These are phyloP conservation scores for Phallusia fumigata DNA, from an alignment of 23 tunicate genomes.

Conservation along the genomic window DNA sequence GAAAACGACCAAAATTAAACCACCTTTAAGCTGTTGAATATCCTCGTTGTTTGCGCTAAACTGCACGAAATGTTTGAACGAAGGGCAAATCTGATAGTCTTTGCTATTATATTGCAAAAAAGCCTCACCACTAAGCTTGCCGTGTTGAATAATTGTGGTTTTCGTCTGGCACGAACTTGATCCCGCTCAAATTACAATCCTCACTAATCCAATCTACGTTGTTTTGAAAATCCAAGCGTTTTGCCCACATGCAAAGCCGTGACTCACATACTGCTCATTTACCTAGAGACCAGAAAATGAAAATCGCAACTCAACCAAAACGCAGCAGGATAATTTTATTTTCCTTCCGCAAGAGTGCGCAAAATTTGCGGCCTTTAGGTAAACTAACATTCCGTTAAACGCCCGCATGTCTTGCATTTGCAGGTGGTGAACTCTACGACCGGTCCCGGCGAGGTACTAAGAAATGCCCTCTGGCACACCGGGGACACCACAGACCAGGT, in stretches of 20 bases:
- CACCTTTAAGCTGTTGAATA: background rate
- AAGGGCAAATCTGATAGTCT: background rate
- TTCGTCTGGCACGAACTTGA: background rate
- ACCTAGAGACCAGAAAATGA: background rate
- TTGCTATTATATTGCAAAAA: background rate
- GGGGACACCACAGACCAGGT: conserved; percentile 90
- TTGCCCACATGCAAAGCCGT: background rate
- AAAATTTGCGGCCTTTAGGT: background rate
- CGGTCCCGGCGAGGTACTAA: conserved; percentile 78
- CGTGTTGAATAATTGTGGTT: background rate
- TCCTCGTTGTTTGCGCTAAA: background rate
- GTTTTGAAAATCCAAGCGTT: background rate
- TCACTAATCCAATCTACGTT: background rate
- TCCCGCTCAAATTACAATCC: background rate
- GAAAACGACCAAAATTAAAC: background rate
- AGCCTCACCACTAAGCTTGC: background rate
- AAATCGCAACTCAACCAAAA: background rate
- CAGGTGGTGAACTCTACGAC: conserved; percentile 85
- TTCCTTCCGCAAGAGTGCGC: background rate
- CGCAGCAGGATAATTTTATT: background rate
- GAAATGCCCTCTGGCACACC: conserved; percentile 93
- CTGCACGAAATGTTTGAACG: background rate
- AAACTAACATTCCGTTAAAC: background rate
- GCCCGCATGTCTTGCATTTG: no score
- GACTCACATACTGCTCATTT: background rate